Base-by-base conservation (phyloP, 2,113 vertebrate species). In the Tylochromis polylepis region DNA sequence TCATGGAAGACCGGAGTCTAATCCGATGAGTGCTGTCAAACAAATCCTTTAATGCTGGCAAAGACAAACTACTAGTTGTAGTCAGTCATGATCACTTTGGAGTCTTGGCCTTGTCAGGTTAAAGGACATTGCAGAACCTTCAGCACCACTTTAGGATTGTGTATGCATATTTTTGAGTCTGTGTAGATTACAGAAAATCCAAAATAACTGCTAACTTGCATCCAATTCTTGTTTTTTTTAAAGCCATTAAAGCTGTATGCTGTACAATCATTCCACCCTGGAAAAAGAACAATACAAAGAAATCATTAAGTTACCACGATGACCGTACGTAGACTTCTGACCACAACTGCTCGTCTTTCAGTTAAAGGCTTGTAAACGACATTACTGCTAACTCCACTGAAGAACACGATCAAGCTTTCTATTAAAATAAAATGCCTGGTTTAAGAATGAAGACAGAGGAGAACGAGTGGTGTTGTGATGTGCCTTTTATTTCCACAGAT, bases 401-500 rank as follows among this genome's bases (percentile, higher is more conserved):
- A 22, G 58, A 58, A 46, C 41, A 59, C 11, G 2, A n/a, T 29
- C 8, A 22, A 65, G 22, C 18, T 49, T 34, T 34, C 1, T 4
- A 27, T 46, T 72, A 27, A 41, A 62, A 43, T 1, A 6, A 72
- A 72, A 43, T 3, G 11, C 10, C 4, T 0, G 8, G 11, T 31
- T 81, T n/a, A 49, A 65, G 60, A 82, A 51, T 11, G 51, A 51
- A 80, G 15, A 75, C 38, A 53, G 18, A 83, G 8, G 59, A 67
- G 43, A 8, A 55, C 5, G 1, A 49, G 36, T 15, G 3, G 27
- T 57, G 53, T 67, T 75, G n/a, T 84, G 36, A 87, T 75, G 70
- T 77, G 70, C 70, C 70, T 93, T 95, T 95, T 93, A 94, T 90
- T 89, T 41, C 38, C 86, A 15, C 4, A 8, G 15, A 77, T 83